Evolutionary conservation across 2,888 invertebrate species (phyloP), one percentile per base, ranked within the genome.

Genomic region (Linyphia triangularis): DNA sequence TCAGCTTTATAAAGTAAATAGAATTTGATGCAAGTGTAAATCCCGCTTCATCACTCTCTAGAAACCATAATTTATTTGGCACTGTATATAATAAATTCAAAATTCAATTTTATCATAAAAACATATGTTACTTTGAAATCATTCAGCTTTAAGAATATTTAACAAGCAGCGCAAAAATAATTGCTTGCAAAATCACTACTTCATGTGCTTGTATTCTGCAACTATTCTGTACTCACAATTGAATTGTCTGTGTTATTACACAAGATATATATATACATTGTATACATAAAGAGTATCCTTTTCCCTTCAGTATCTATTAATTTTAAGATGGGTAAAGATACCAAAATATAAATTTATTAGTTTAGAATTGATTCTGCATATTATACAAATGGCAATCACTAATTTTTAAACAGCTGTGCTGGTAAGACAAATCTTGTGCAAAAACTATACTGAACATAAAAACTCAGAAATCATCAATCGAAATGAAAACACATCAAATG

Each of bases 261-360:
- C n/a, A 1, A 51, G 2, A n/a, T 16, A 40, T n/a, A 13, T n/a
- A n/a, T 51, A 13, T 51, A 51, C 51, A 16, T 51, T 51, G 69
- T n/a, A 33, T 63, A 7, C 26, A 26, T 63, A 30, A n/a, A 67
- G 5, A 69, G 33, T 33, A 22, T 59, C 7, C 63, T 9, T 65
- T 65, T 65, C 26, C 16, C 26, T 63, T 59, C n/a, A 1, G 33
- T n/a, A 28, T 33, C 10, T 69, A 28, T 16, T 67, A 13, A 28
- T 30, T 30, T 28, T 69, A 69, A 37, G 33, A 69, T 63, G 30
- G 69, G 13, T 33, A 67, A 30, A 69, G 69, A 61, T n/a, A n/a
- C n/a, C n/a, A n/a, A n/a, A n/a, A 51, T 51, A 6, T 51, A 5
- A 51, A 51, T 13, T 51, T 10, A n/a, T n/a, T n/a, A 51, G 1